These are phyloP conservation scores for Neomonachus schauinslandi DNA, from an alignment of 2,113 vertebrate genomes.

Conservation along the genomic window DNA sequence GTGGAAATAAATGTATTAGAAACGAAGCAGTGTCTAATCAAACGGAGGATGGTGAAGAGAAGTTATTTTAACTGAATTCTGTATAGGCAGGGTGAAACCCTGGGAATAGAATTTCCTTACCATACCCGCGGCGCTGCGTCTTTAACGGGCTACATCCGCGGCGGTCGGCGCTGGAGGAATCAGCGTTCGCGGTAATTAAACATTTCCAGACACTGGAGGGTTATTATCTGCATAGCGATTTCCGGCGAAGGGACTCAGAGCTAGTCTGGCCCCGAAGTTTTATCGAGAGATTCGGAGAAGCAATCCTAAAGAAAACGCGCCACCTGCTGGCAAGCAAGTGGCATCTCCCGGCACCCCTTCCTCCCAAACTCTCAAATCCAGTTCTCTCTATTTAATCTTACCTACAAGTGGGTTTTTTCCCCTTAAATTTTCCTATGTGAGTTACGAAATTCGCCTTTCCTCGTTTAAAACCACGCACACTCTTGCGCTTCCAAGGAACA, in stretches of 20 bases:
- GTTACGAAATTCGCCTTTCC: background rate
- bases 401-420: background rate
- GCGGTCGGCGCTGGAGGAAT: background rate
- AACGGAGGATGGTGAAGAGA: background rate
- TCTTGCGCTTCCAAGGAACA: background rate
- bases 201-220: constrained; percentile 72
- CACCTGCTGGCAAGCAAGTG: constrained; percentile 82
- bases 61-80: background rate
- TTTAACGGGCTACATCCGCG: background rate
- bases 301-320: constrained; percentile 87
- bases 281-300: fast-evolving
- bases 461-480: background rate
- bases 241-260: constrained; percentile 43
- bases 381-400: background rate
- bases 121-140: background rate
- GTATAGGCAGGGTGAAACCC: background rate
- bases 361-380: background rate
- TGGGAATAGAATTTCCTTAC: background rate
- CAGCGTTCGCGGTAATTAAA: constrained; percentile 67
- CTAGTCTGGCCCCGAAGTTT: background rate
- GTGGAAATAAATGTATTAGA: background rate
- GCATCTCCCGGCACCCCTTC: fast-evolving
- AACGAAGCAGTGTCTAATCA: background rate
- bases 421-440: background rate
- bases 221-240: constrained; percentile 46